A percentile compares a stretch with the other conserved stretches of the same genome.
Conservation (phyloP, 2,797 vertebrate genomes). For the Fistularia tabacaria region DNA sequence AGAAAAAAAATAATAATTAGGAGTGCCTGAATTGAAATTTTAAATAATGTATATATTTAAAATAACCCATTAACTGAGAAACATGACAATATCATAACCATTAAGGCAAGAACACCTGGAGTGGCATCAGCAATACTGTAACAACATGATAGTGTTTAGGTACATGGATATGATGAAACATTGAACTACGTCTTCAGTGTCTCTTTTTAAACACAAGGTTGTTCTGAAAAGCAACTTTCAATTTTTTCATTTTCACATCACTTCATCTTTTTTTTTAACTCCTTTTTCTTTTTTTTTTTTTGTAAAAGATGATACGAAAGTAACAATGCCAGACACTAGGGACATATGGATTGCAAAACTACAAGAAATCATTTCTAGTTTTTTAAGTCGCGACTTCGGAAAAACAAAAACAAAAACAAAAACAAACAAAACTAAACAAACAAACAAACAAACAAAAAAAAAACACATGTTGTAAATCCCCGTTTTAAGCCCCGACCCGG, state of each 20-base stretch:
- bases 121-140: slow-evolving; percentile 85
- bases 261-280: slow-evolving; percentile 40
- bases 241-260: slow-evolving; percentile 58
- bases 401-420: slow-evolving; percentile 77
- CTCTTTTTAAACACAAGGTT: slow-evolving; percentile 71
- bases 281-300: slow-evolving; percentile 35
- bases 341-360: slow-evolving; percentile 80
- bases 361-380: slow-evolving; percentile 76
- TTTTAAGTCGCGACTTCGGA: slow-evolving; percentile 57
- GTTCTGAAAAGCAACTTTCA: slow-evolving; percentile 66
- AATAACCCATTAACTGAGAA: slow-evolving; percentile 63
- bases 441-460: not conserved
- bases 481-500: slow-evolving; percentile 51
- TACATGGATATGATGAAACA: slow-evolving; percentile 79
- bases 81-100: slow-evolving; percentile 86
- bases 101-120: slow-evolving; percentile 99
- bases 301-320: slow-evolving; percentile 76
- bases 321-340: slow-evolving; percentile 77
- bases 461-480: slow-evolving; percentile 47
- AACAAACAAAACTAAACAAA: slow-evolving; percentile 37
- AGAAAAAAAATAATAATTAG: slow-evolving; percentile 53
- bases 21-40: slow-evolving; percentile 41
- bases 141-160: slow-evolving; percentile 74
- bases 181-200: slow-evolving; percentile 75
- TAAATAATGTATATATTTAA: slow-evolving; percentile 8